Base-by-base conservation (phyloP, 2,888 invertebrate species). In the Nysson spinosus region DNA sequence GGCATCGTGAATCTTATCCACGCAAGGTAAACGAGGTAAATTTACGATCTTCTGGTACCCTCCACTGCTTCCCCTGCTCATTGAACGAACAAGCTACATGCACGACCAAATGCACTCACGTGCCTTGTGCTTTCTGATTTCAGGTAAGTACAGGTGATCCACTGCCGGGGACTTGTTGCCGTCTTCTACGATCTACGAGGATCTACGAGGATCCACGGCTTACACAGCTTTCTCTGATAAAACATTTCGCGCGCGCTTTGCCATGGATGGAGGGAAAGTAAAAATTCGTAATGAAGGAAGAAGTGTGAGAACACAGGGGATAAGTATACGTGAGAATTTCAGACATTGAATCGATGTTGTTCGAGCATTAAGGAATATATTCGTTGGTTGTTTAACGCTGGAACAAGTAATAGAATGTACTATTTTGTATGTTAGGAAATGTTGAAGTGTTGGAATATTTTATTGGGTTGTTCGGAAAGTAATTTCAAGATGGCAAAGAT, bases 1-100 rank as follows among this genome's bases (percentile, higher is more conserved):
- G 65, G 42, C 69, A 43, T 62, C n/a, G n/a, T n/a, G 28, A 76
- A 74, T 74, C 76, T 75, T 73, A 76, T 75, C 63, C 74, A 43
- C 32, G 63, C 73, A 73, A 76, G 63, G 73, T 73, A 57, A 74
- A 75, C 73, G 55, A 58, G 69, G 49, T 61, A 73, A 69, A 74
- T 76, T 74, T 73, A 72, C 73, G 66, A 52, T 49, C 64, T 37
- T 51, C 69, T 69, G 50, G 62, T n/a, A n/a, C n/a, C n/a, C n/a
- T n/a, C n/a, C n/a, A n/a, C n/a, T n/a, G n/a, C n/a, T n/a, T n/a
- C n/a, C 52, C 43, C 51, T 49, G 32, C 55, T 51, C 55, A 58
- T 71, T 69, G 43, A 67, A 67, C 28, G 60, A 63, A 32, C 54
- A 7, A 32, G 34, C 22, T 55, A 65, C 52, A 54, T 20, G 60